Base-by-base conservation (phyloP, 2,797 vertebrate species). In the Philypnodon macrostomus region DNA sequence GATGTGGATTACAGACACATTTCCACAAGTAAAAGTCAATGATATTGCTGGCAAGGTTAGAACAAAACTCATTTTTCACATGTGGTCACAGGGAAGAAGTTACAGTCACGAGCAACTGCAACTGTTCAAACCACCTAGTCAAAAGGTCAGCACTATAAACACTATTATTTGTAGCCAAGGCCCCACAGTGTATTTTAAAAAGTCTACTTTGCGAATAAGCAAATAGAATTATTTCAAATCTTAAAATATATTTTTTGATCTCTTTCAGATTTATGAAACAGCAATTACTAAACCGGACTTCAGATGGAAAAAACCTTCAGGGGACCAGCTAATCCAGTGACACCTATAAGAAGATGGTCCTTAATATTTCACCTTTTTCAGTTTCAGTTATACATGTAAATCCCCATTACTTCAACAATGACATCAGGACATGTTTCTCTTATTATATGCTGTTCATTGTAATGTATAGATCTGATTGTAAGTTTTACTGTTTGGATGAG, bases 181-280 rank as follows among this genome's bases (percentile, higher is more conserved):
- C n/a, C 11, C 6, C 11, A 15, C 13, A 11, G 24, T 11, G 13
- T 7, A 9, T 16, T 44, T 27, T 6, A 10, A 30, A 30, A 5
- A 3, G 26, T 18, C 11, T 17, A n/a, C 15, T 27, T 8, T 44
- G 41, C 26, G n/a, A n/a, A 30, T 8, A 18, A 10, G 7, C 6
- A n/a, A 2, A 30, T n/a, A n/a, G n/a, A 40, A 15, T 6, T 5
- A 9, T 8, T 10, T 18, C 2, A 30, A 30, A 30, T 6, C 12
- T 32, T 9, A 2, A 45, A 13, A 8, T 6, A 17, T 11, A 1
- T 27, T 40, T 31, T 53, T 11, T 57, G 12, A n/a, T 58, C 4
- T 66, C 15, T 75, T 72, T 70, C 77, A 87, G 85, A 72, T 67
- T 54, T 52, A 1, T 79, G 42, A 48, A 56, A 53, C 5, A 40